A percentile compares a stretch with the other conserved stretches of the same genome.
Evolutionary conservation across 2,888 invertebrate species (phyloP).

Genomic region (Aspidiotus rigidus): DNA sequence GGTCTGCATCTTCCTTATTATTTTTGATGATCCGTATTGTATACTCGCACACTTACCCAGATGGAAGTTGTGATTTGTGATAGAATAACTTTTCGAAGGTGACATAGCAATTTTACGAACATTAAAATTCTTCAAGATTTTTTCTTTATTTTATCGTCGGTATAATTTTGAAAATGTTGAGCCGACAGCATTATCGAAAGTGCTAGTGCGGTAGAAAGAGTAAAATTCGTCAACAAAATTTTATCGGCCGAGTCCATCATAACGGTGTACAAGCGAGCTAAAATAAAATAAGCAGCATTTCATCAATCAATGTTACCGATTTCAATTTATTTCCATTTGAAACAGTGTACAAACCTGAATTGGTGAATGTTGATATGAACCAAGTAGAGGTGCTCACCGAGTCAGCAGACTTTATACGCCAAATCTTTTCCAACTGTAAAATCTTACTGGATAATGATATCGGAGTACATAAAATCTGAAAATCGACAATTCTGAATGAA

Average conservation of each 20-base stretch:
- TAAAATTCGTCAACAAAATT: constrained; percentile 62
- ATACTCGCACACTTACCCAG: neutral
- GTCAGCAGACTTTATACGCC: constrained; percentile 60
- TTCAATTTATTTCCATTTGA: neutral
- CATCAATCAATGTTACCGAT: neutral
- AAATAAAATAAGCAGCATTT: constrained; percentile 40
- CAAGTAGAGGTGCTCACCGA: constrained; percentile 70
- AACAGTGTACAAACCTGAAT: constrained; percentile 57
- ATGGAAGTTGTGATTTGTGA: neutral
- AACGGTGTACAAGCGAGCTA: constrained; percentile 73
- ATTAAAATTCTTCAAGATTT: neutral
- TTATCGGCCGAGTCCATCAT: constrained; percentile 67
- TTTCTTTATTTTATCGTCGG: neutral
- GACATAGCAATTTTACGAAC: neutral
- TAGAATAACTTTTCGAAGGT: too few species aligned
- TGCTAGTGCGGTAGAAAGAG: constrained; percentile 60
- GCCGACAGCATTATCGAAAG: constrained; percentile 47
- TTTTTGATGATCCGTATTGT: too few species aligned
- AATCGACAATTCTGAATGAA: constrained; percentile 38
- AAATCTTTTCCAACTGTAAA: constrained; percentile 64
- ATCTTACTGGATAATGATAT: constrained; percentile 75
- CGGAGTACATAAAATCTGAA: constrained; percentile 65
- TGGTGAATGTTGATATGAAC: constrained; percentile 71
- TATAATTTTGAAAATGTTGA: neutral
- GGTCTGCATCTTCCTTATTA: too few species aligned